Conservation (phyloP, 2,113 vertebrate genomes). For the Apodemus sylvaticus region DNA sequence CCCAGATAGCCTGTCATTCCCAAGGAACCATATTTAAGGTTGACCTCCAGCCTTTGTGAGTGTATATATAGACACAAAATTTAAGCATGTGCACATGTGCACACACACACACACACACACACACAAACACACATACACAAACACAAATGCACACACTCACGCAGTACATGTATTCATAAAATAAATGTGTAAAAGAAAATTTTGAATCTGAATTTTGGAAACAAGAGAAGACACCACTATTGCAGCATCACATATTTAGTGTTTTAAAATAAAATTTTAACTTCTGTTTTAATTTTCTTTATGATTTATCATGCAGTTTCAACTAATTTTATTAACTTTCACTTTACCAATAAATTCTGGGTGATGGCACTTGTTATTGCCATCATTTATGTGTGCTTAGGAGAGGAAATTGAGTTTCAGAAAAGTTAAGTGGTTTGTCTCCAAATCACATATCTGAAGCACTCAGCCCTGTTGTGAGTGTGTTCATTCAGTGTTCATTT, state of each 20-base stretch:
- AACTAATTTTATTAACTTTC: background rate
- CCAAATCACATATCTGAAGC: background rate
- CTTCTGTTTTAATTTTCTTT: slow-evolving; percentile 7
- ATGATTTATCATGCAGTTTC: background rate
- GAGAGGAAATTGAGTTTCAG: background rate
- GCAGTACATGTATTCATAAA: background rate
- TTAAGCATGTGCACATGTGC: background rate
- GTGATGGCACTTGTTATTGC: background rate
- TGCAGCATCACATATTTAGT: background rate
- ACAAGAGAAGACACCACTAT: background rate
- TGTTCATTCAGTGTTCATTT: background rate
- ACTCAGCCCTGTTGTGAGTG: background rate
- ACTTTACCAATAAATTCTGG: slow-evolving; percentile 24
- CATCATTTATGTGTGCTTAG: background rate
- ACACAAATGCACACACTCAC: background rate
- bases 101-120: background rate
- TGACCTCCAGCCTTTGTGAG: background rate
- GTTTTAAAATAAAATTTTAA: slow-evolving; percentile 8
- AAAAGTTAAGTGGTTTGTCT: background rate
- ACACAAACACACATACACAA: background rate
- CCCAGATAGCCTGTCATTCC: background rate
- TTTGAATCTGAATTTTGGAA: background rate
- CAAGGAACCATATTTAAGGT: background rate
- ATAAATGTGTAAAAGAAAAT: background rate
- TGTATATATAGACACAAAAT: background rate